Conservation (phyloP, 2,888 invertebrate species). For the Melipona bicolor region DNA sequence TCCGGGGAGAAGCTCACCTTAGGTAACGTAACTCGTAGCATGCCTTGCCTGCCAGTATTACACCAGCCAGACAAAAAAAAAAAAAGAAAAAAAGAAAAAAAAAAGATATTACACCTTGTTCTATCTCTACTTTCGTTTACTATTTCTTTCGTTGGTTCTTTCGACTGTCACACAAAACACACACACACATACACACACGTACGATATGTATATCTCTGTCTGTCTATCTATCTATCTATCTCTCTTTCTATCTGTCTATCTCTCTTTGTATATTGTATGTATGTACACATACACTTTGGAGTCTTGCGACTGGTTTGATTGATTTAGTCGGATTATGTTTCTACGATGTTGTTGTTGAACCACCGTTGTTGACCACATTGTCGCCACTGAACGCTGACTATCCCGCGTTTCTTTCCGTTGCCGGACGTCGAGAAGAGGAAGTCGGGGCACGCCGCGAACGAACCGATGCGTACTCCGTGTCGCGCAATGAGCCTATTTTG, state of each 20-base stretch:
- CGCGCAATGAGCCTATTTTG: too few species aligned
- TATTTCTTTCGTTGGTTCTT: conserved; percentile 44
- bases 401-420: conserved; percentile 65
- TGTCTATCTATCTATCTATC: conserved; percentile 40
- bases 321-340: conserved; percentile 42
- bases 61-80: conserved; percentile 56
- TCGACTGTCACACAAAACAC: conserved; percentile 11
- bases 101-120: conserved; percentile 32
- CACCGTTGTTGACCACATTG: conserved; percentile 31
- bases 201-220: conserved; percentile 23
- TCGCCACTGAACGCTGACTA: conserved; percentile 60
- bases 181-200: conserved; percentile 1
- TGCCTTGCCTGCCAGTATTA: conserved; percentile 67
- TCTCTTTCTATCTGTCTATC: conserved; percentile 29
- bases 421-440: conserved; percentile 44
- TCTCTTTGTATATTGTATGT: conserved; percentile 41
- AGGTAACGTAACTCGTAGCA: conserved; percentile 87
- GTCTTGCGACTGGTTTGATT: conserved; percentile 48
- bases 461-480: not conserved
- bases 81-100: not conserved
- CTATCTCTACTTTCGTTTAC: conserved; percentile 29
- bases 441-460: conserved; percentile 1
- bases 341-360: conserved; percentile 28
- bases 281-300: conserved; percentile 47
- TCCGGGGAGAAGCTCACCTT: conserved; percentile 98